A percentile compares a stretch with the other conserved stretches of the same genome.
These are phyloP conservation scores for Leptinotarsa haldemani DNA, from an alignment of 2,888 invertebrate species.

Conservation along the genomic window DNA sequence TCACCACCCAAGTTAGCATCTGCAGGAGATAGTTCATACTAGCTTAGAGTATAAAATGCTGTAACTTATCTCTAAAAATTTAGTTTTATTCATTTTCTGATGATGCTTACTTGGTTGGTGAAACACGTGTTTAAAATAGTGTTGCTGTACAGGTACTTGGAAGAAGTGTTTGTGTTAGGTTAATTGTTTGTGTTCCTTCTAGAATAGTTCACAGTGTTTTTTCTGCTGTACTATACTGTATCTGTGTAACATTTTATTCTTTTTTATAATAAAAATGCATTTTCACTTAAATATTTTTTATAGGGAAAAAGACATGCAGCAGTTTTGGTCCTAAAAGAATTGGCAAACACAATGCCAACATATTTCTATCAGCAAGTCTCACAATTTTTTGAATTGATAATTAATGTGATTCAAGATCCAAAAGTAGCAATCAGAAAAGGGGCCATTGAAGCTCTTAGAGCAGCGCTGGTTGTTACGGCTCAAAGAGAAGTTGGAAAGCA, in stretches of 20 bases:
- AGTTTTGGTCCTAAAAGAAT: slow-evolving; percentile 89
- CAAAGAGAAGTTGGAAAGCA: slow-evolving; percentile 96
- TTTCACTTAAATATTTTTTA: slow-evolving; percentile 22
- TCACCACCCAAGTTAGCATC: too few species aligned
- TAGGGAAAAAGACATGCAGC: slow-evolving; percentile 90
- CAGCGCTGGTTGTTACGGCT: slow-evolving; percentile 93
- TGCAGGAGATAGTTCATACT: too few species aligned
- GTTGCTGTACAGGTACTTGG: too few species aligned
- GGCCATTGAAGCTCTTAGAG: slow-evolving; percentile 93
- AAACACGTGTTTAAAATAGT: too few species aligned
- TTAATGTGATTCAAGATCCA: slow-evolving; percentile 90
- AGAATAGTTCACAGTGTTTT: too few species aligned
- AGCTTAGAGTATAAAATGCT: too few species aligned
- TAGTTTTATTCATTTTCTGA: too few species aligned
- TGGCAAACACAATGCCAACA: slow-evolving; percentile 95
- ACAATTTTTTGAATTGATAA: slow-evolving; percentile 92
- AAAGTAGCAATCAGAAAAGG: slow-evolving; percentile 92
- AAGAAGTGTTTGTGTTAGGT: too few species aligned
- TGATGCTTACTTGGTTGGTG: too few species aligned
- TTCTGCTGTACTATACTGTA: too few species aligned
- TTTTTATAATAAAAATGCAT: background rate
- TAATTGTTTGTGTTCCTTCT: too few species aligned
- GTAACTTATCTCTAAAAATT: too few species aligned
- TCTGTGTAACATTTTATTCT: background rate
- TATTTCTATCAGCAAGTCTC: slow-evolving; percentile 97